Conservation (phyloP, 2,888 invertebrate species). For the Lithodes maja region DNA sequence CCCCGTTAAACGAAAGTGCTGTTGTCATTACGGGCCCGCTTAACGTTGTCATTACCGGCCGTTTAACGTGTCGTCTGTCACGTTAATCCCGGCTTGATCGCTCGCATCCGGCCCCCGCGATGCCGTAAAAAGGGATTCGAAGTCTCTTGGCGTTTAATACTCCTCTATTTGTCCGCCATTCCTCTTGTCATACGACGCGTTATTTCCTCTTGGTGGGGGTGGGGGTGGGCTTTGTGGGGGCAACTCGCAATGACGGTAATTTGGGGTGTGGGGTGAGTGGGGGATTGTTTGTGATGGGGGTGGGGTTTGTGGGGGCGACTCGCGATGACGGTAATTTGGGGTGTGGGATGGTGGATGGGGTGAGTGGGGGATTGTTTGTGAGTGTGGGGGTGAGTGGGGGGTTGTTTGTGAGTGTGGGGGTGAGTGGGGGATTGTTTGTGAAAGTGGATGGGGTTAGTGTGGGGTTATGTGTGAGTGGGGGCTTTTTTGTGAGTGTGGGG, state of each 20-base stretch:
- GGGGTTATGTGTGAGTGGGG: no score
- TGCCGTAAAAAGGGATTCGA: background rate
- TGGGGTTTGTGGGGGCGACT: background rate
- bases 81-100: background rate
- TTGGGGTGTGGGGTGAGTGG: background rate
- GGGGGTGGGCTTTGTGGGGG: background rate
- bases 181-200: background rate
- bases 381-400: background rate
- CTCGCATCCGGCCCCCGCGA: background rate
- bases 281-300: background rate
- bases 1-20: no score
- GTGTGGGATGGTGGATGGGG: background rate
- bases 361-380: background rate
- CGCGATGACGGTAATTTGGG: background rate
- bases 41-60: conserved; percentile 6
- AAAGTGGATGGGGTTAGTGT: no score
- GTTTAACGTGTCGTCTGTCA: conserved; percentile 11
- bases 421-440: background rate
- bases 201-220: background rate
- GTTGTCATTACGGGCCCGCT: background rate
- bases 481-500: no score
- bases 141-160: conserved; percentile 12
- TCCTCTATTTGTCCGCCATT: conserved; percentile 15
- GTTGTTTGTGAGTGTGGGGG: background rate
- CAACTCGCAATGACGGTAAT: conserved; percentile 5